Conservation (phyloP, 2,797 vertebrate genomes). For the Liasis olivaceus region DNA sequence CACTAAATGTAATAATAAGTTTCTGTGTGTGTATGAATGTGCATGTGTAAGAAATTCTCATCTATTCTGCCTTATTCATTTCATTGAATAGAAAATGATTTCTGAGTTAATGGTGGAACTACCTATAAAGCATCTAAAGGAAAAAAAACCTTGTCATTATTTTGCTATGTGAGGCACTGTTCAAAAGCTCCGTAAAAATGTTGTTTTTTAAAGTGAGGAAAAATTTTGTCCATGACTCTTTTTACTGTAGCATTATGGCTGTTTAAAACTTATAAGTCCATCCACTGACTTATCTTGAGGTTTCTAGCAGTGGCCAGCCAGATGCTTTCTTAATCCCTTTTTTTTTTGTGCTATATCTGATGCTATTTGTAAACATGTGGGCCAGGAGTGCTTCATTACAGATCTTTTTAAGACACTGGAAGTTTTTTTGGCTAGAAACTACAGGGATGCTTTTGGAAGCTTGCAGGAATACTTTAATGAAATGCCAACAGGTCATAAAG, state of each 20-base stretch:
- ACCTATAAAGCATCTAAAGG: constrained; percentile 14
- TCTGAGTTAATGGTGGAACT: constrained; percentile 13
- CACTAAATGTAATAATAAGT: constrained; percentile 48
- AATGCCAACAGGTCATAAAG: not conserved
- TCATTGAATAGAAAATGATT: not conserved
- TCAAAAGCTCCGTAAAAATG: constrained; percentile 37
- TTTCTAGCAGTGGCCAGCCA: not conserved
- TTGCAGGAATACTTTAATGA: not conserved
- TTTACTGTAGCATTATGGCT: not conserved
- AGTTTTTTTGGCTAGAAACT: not conserved
- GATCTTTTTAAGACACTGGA: not conserved
- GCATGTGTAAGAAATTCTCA: not conserved
- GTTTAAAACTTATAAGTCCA: not conserved
- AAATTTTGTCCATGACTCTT: not conserved
- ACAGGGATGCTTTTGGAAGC: not conserved
- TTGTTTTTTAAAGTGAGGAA: not conserved
- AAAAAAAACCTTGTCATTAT: constrained; percentile 1
- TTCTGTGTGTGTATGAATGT: not conserved
- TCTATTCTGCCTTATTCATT: not conserved
- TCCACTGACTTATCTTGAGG: not conserved
- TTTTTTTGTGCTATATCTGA: not conserved
- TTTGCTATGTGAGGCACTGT: not conserved
- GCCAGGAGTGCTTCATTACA: not conserved
- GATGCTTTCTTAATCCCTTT: not conserved
- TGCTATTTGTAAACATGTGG: not conserved